phyloP scores from a whole-genome alignment of 2,113 vertebrate species.

The Aptenodytes patagonicus region DNA sequence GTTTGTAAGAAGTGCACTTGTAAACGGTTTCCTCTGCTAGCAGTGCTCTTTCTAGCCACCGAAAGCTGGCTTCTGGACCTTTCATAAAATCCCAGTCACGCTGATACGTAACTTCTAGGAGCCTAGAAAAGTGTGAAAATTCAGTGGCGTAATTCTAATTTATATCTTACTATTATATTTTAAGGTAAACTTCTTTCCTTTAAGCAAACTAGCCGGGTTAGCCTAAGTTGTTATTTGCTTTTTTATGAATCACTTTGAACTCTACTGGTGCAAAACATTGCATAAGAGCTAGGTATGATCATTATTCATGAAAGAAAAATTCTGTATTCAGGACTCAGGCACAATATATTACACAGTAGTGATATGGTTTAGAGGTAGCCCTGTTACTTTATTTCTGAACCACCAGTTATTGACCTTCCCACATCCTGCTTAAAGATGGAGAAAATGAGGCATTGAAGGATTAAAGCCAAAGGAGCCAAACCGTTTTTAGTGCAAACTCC shows the following conservation, averaged over 20 bases:
- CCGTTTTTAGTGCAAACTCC: background rate
- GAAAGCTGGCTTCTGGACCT: background rate
- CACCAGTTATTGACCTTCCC: background rate
- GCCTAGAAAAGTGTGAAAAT: background rate
- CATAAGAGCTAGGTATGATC: background rate
- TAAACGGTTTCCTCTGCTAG: background rate
- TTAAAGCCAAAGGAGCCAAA: background rate
- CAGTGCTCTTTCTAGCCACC: background rate
- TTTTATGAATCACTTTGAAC: background rate
- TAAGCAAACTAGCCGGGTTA: background rate
- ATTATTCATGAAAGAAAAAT: background rate
- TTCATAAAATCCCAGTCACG: background rate
- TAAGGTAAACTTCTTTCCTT: background rate
- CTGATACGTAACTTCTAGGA: background rate
- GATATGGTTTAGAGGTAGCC: background rate
- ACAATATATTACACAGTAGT: background rate
- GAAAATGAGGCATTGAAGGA: background rate
- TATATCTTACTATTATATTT: background rate
- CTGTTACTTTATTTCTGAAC: background rate
- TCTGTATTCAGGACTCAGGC: background rate
- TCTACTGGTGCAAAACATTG: background rate
- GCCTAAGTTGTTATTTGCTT: background rate
- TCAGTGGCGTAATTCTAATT: background rate
- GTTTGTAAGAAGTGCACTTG: background rate
- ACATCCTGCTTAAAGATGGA: background rate